These are phyloP conservation scores for Trididemnum clinides DNA, from an alignment of 23 tunicate species.

Conservation along the genomic window DNA sequence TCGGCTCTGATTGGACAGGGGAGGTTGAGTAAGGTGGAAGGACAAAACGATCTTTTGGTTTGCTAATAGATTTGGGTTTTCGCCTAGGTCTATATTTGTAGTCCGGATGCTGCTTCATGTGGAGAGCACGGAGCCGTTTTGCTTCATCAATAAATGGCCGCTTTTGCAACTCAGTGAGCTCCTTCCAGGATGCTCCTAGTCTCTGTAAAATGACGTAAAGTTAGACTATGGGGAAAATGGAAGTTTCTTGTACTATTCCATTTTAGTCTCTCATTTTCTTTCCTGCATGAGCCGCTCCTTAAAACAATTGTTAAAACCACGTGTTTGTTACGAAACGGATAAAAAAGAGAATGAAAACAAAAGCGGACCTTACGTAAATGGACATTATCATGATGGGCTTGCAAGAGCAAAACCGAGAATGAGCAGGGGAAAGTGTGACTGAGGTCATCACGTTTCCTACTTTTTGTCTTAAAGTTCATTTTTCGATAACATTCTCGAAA, in stretches of 20 bases:
- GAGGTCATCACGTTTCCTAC: too few species aligned
- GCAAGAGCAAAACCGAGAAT: too few species aligned
- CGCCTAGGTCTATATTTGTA: slow-evolving; percentile 98
- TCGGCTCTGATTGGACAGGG: neutral
- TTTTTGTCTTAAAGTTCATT: too few species aligned
- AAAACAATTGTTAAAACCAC: too few species aligned
- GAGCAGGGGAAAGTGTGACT: too few species aligned
- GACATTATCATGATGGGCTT: too few species aligned
- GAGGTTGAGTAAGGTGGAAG: slow-evolving; percentile 71
- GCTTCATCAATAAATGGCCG: slow-evolving; percentile 99
- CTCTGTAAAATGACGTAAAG: slow-evolving; percentile 47
- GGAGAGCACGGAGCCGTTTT: slow-evolving; percentile 94
- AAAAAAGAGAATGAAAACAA: too few species aligned
- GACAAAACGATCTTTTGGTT: slow-evolving; percentile 80
- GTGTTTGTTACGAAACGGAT: too few species aligned
- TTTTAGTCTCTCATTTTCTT: too few species aligned
- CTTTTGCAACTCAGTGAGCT: slow-evolving; percentile 79
- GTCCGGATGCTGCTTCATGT: slow-evolving; percentile 98
- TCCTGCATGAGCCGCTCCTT: too few species aligned
- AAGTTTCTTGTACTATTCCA: neutral
- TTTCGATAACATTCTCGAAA: too few species aligned
- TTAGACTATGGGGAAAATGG: neutral
- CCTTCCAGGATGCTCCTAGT: slow-evolving; percentile 94
- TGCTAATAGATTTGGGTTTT: slow-evolving; percentile 85
- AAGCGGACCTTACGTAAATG: too few species aligned